Base-by-base conservation (phyloP, 2,888 invertebrate genomes). In the Watsonalla binaria region DNA sequence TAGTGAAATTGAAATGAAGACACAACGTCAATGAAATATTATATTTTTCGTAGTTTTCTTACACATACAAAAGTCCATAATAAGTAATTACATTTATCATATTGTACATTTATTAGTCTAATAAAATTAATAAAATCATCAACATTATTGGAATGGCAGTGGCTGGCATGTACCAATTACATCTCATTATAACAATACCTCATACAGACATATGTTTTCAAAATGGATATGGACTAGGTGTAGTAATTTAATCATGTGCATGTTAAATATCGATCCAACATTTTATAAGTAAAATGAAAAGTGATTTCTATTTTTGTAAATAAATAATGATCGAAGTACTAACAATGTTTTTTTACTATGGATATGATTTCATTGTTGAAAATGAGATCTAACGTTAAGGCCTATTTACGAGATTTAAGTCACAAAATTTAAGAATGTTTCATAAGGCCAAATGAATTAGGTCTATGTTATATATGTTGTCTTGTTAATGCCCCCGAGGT, bases 261-360 rank as follows among this genome's bases (percentile, higher is more conserved):
- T 79, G 78, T 78, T 75, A 66, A 68, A 66, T 62, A 65, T 68
- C 70, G 66, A 75, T 73, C 70, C 65, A 68, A 71, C 65, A 75
- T 76, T 58, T 61, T 62, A 72, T 72, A 76, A 72, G 69, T 74
- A 74, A 75, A 63, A 61, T 62, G 57, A 74, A 72, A 76, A 42
- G 2, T 77, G 66, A 76, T 84, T 84, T 85, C 80, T 87, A 88
- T 85, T 89, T 87, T 89, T 90, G 87, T 89, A 88, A 88, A 88
- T 90, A 90, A 88, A 87, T 70, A 68, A 76, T 79, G 62, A 74
- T 76, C 74, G 65, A 71, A 73, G 64, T 70, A 68, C 61, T 54
- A 46, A 54, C 55, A 11, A 60, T 66, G 51, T 61, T 62, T 71
- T 59, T 54, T 58, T 59, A 61, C 52, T 47, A 52, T 56, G 56